Percentiles rank a stretch among this genome's conserved stretches.
Evolutionary conservation across 2,797 vertebrate genomes (phyloP).

Genomic region (Clarias laeviceps): DNA sequence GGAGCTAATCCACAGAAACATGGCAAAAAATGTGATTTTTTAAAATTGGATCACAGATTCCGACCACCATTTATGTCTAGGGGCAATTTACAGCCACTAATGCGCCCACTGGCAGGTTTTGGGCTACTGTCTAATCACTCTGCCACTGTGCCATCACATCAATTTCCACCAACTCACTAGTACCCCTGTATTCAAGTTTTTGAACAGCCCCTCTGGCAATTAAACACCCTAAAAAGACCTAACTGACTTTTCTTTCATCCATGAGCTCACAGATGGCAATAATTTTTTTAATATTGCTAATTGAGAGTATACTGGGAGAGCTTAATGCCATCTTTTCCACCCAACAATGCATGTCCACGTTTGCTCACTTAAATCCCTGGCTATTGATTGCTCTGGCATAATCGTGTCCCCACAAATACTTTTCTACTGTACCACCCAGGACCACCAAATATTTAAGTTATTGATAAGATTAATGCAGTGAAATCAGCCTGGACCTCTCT

Average conservation of each 20-base stretch:
- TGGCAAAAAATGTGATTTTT: background rate
- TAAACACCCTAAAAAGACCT: background rate
- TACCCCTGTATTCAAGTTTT: background rate
- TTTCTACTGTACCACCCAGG: background rate
- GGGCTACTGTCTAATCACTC: background rate
- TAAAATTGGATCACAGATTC: slow-evolving; percentile 22
- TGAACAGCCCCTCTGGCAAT: background rate
- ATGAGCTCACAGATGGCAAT: background rate
- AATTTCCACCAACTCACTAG: background rate
- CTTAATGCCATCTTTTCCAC: background rate
- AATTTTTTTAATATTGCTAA: background rate
- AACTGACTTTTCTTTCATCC: background rate
- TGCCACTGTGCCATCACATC: background rate
- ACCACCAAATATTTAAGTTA: background rate
- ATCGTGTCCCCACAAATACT: background rate
- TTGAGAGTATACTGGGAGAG: background rate
- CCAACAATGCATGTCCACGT: background rate
- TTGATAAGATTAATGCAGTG: background rate
- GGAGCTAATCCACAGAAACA: background rate
- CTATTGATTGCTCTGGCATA: background rate
- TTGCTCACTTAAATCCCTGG: background rate
- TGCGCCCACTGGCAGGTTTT: background rate
- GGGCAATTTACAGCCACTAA: background rate
- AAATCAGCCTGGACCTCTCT: background rate
- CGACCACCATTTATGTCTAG: background rate